These are phyloP conservation scores for Dryadula phaetusa DNA, from an alignment of 2,888 invertebrate species.

Conservation along the genomic window DNA sequence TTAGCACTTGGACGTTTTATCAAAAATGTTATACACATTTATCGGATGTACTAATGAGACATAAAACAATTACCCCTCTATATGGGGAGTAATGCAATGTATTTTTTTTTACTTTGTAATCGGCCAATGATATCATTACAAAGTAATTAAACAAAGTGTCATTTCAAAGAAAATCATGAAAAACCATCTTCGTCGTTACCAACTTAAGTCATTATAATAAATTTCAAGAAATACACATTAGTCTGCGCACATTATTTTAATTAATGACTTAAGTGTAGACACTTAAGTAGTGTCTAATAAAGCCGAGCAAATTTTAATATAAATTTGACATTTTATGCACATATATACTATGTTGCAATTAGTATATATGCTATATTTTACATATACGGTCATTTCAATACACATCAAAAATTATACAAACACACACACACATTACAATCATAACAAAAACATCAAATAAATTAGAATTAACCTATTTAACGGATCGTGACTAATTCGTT, in stretches of 20 bases:
- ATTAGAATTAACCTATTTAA: constrained; percentile 23
- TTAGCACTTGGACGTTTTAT: no score
- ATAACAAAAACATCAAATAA: constrained; percentile 7
- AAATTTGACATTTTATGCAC: neutral
- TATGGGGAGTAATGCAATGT: constrained; percentile 16
- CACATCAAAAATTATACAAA: neutral
- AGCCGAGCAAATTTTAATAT: neutral
- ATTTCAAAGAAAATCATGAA: constrained; percentile 22
- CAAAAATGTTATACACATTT: no score
- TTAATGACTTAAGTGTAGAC: neutral
- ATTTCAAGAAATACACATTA: constrained; percentile 11
- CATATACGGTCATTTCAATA: neutral
- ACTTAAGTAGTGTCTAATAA: neutral
- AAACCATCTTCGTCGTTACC: constrained; percentile 1
- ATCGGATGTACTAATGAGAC: constrained; percentile 21
- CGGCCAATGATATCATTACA: constrained; percentile 36
- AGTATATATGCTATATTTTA: neutral
- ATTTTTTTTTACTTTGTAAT: constrained; percentile 31
- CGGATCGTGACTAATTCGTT: constrained; percentile 25
- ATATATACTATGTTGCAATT: neutral
- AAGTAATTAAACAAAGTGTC: constrained; percentile 33
- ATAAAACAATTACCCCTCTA: constrained; percentile 13
- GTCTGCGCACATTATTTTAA: constrained; percentile 4
- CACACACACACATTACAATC: neutral
- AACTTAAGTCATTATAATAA: constrained; percentile 16